Evolutionary conservation across 2,113 vertebrate genomes (phyloP).

Genomic region (Lethenteron camtschaticum): DNA sequence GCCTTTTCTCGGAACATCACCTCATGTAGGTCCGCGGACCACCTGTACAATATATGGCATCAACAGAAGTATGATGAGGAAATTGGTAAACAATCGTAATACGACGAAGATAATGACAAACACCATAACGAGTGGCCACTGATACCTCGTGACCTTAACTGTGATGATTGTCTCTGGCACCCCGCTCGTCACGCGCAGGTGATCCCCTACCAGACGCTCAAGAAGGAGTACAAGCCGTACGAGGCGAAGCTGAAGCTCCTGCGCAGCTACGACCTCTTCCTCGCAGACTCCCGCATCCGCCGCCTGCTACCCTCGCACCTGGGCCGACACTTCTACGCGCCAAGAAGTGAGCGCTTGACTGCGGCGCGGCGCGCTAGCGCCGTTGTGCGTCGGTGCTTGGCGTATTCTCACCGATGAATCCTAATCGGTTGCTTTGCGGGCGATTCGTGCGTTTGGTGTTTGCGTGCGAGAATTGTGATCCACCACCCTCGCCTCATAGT

Average conservation of each 20-base stretch:
- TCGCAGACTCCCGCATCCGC: conserved; percentile 44
- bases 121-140: too few relatives aligned
- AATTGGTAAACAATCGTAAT: too few relatives aligned
- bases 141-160: too few relatives aligned
- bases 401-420: conserved; percentile 7
- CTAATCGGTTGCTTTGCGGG: not conserved
- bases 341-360: conserved; percentile 32
- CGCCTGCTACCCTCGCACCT: conserved; percentile 46
- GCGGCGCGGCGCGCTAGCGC: not conserved
- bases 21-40: too few relatives aligned
- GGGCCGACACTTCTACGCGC: conserved; percentile 53
- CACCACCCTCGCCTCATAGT: not conserved
- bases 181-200: conserved; percentile 22
- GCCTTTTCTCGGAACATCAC: too few relatives aligned
- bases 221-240: conserved; percentile 45
- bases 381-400: not conserved
- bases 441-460: not conserved
- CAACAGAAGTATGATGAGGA: too few relatives aligned
- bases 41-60: too few relatives aligned
- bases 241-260: conserved; percentile 53
- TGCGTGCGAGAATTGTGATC: not conserved
- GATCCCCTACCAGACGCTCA: conserved; percentile 42
- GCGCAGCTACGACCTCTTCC: conserved; percentile 41
- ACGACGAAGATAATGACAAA: too few relatives aligned
- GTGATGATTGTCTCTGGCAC: not conserved